phyloP scores from a whole-genome alignment of 2,888 invertebrate genomes.

The Lycia hirtaria region DNA sequence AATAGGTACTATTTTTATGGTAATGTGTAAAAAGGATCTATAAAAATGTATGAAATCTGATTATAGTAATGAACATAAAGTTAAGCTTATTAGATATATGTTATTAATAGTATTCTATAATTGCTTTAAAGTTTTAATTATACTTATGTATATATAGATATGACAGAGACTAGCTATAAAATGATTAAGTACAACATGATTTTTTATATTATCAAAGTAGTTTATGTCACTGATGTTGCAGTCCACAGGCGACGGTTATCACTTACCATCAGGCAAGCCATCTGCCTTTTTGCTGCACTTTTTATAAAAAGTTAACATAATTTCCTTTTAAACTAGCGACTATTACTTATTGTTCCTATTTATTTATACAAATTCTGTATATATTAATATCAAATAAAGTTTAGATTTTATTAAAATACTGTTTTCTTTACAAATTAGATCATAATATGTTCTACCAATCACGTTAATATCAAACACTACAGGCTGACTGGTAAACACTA shows the following conservation, averaged over 20 bases:
- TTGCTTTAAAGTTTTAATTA: not conserved
- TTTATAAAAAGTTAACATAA: too few relatives aligned
- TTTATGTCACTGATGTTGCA: too few relatives aligned
- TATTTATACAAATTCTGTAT: not conserved
- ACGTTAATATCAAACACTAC: too few relatives aligned
- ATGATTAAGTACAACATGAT: not conserved
- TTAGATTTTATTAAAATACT: not conserved
- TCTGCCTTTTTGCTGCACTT: too few relatives aligned
- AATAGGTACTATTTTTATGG: too few relatives aligned
- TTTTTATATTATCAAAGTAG: too few relatives aligned
- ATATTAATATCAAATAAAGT: not conserved
- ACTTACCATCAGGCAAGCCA: too few relatives aligned
- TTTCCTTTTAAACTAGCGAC: too few relatives aligned
- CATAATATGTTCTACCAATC: not conserved
- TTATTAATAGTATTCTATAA: not conserved
- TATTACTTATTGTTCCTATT: not conserved
- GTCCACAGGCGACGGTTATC: too few relatives aligned
- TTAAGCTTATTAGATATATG: not conserved
- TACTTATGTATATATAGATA: not conserved
- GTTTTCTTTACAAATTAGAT: not conserved
- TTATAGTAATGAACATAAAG: not conserved
- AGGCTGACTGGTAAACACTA: too few relatives aligned
- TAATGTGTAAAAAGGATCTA: not conserved
- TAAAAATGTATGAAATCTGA: not conserved
- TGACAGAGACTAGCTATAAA: not conserved